A percentile compares a stretch with the other conserved stretches of the same genome.
phyloP scores from a whole-genome alignment of 2,797 vertebrate genomes.

The Hyperoplus immaculatus region DNA sequence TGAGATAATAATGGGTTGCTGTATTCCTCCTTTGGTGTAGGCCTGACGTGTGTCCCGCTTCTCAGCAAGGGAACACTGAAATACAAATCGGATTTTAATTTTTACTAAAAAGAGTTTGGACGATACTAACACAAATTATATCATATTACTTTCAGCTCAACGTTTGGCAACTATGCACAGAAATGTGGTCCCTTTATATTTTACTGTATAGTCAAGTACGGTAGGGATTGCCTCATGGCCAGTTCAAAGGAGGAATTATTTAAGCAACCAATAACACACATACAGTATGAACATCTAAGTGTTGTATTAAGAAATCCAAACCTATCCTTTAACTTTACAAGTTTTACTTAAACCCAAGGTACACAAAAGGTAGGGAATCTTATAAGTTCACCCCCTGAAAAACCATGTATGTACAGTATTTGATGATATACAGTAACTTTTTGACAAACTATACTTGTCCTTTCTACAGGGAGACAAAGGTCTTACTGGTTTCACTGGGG shows the following conservation, averaged over 20 bases:
- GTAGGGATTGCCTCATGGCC: background rate
- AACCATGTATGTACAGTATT: too few relatives aligned
- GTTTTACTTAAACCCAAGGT: background rate
- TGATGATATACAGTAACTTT: background rate
- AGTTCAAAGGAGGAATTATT: too few relatives aligned
- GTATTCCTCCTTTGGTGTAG: background rate
- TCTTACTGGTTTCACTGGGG: constrained; percentile 64
- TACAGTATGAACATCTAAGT: background rate
- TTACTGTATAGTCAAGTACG: too few relatives aligned
- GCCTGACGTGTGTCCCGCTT: too few relatives aligned
- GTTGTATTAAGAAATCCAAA: background rate
- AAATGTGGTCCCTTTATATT: too few relatives aligned
- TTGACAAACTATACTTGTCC: background rate
- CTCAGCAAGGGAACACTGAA: background rate
- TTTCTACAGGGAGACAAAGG: constrained; percentile 77
- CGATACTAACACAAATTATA: background rate
- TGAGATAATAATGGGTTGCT: background rate
- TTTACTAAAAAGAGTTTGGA: background rate
- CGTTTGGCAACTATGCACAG: background rate
- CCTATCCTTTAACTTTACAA: background rate
- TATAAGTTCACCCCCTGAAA: background rate
- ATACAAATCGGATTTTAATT: background rate
- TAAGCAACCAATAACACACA: background rate
- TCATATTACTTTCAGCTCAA: background rate
- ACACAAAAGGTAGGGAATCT: background rate